Conservation (phyloP, 2,888 invertebrate genomes). For the Brenthis ino region DNA sequence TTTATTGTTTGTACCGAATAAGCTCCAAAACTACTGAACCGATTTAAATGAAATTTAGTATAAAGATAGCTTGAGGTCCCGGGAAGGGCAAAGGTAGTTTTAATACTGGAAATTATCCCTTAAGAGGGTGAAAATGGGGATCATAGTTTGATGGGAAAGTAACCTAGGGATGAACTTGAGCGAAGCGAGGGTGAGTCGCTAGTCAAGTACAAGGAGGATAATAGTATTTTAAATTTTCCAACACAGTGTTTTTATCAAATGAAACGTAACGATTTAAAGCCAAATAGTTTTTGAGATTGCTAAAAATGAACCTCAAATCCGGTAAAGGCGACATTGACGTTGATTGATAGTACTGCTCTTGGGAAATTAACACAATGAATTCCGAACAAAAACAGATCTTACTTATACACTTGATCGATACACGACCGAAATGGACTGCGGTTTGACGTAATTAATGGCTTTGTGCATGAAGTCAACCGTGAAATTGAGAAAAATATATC, state of each 20-base stretch:
- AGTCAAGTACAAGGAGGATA: too few species aligned
- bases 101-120: too few species aligned
- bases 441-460: constrained; percentile 36
- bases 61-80: too few species aligned
- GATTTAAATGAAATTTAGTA: too few species aligned
- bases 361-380: constrained; percentile 62
- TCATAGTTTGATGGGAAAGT: too few species aligned
- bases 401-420: constrained; percentile 38
- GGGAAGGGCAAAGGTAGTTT: too few species aligned
- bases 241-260: not conserved
- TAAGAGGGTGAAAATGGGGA: too few species aligned
- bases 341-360: constrained; percentile 63
- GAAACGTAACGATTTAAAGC: constrained; percentile 15
- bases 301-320: constrained; percentile 35
- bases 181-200: too few species aligned
- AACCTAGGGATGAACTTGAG: too few species aligned
- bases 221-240: too few species aligned
- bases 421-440: constrained; percentile 38
- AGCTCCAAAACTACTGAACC: too few species aligned
- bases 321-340: constrained; percentile 48
- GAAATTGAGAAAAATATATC: constrained; percentile 35
- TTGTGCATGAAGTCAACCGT: constrained; percentile 28
- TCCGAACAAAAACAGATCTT: constrained; percentile 47
- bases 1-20: too few species aligned
- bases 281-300: constrained; percentile 34